Base-by-base conservation (phyloP, 2,888 invertebrate species). In the Trichogramma evanescens region DNA sequence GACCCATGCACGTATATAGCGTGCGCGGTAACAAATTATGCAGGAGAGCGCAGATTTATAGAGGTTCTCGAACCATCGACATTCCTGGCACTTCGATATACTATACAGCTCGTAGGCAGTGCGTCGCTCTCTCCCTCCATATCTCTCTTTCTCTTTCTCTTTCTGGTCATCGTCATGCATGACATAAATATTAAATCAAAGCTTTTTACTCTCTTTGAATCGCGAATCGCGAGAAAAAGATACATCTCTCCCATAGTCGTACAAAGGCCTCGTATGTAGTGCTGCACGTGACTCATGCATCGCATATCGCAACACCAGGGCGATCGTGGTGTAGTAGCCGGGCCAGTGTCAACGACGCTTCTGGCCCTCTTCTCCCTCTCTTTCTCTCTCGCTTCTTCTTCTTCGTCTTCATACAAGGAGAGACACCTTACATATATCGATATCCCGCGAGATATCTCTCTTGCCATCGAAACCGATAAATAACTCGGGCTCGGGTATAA, bases 401-500 rank as follows among this genome's bases (percentile, higher is more conserved):
- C 26, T 9, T n/a, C 45, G n/a, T 26, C 26, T 3, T 26, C 26
- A 26, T 9, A 8, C n/a, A 45, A 45, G 45, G n/a, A 45, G 8
- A 45, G 8, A 45, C 8, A 45, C 9, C 8, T 9, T 45, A 45
- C 45, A 45, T 45, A 71, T 74, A 74, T 75, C 75, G 75, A 76
- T 75, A 75, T 73, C 74, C 74, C 13, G 6, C 71, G 72, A 73
- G 75, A 73, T 76, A 76, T 77, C 77, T 71, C 73, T 70, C 72
- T 71, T 68, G 66, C 71, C 73, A 76, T 77, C 76, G 72, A 73
- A 72, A 73, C 74, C 75, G 68, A 76, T 77, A 76, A 76, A 76
- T 75, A 73, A 75, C 72, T 66, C 56, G 60, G 66, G 67, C 63
- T 71, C 71, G 66, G 70, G 65, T 70, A 75, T 76, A 76, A 77